Percentiles rank a stretch among this genome's conserved stretches.
Conservation (phyloP, 1,140 invertebrate genomes). For the Ectropis grisescens region DNA sequence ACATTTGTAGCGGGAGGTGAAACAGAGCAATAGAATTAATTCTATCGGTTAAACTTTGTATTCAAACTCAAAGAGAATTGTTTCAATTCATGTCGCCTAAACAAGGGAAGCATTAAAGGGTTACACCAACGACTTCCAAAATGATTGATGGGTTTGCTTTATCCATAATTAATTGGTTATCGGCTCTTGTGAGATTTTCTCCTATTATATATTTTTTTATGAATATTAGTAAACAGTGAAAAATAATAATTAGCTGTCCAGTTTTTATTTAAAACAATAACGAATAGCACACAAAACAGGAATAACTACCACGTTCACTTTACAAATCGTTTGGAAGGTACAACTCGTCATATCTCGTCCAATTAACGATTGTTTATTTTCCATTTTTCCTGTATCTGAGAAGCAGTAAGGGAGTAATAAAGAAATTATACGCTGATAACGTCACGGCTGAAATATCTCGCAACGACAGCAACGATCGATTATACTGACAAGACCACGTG, state of each 20-base stretch:
- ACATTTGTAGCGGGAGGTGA: slow-evolving; percentile 40
- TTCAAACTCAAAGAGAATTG: slow-evolving; percentile 50
- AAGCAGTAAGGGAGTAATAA: slow-evolving; percentile 33
- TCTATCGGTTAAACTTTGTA: slow-evolving; percentile 55
- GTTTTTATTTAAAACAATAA: not conserved
- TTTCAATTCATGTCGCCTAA: slow-evolving; percentile 44
- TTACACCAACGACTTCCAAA: slow-evolving; percentile 32
- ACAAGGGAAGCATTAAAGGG: slow-evolving; percentile 47
- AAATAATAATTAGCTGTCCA: too few species aligned
- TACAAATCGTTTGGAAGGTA: too few species aligned
- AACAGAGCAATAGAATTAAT: slow-evolving; percentile 62
- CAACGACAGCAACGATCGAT: slow-evolving; percentile 54
- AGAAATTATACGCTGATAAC: slow-evolving; percentile 54
- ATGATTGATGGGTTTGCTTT: slow-evolving; percentile 34
- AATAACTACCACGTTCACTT: too few species aligned
- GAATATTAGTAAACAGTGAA: not conserved
- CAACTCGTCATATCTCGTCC: slow-evolving; percentile 38
- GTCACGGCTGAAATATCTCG: slow-evolving; percentile 56
- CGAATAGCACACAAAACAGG: not conserved
- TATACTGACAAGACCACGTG: slow-evolving; percentile 48
- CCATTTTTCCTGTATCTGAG: slow-evolving; percentile 41
- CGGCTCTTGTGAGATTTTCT: not conserved
- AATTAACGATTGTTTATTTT: slow-evolving; percentile 49
- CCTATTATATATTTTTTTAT: not conserved
- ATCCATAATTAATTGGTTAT: not conserved